Percentiles rank a stretch among this genome's conserved stretches.
phyloP scores from a whole-genome alignment of 2,797 vertebrate genomes.

The Diglossa cyanea region DNA sequence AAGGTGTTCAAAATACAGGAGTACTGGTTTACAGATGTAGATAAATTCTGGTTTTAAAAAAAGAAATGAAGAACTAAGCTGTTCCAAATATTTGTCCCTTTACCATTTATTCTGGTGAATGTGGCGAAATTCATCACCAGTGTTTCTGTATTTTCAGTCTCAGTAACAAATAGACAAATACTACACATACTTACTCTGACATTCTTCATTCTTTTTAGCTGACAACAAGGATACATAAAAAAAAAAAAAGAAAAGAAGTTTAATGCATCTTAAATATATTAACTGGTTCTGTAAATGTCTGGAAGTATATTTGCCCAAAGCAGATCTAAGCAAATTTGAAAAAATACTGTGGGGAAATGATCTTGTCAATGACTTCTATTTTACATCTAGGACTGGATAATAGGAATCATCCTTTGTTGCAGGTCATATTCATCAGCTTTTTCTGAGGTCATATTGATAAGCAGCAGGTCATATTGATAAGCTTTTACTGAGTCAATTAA shows the following conservation, averaged over 20 bases:
- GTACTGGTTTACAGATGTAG: not conserved
- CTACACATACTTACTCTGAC: not conserved
- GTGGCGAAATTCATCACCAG: not conserved
- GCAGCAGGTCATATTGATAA: conserved; percentile 86
- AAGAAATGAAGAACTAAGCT: not conserved
- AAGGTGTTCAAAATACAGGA: not conserved
- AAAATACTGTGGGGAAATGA: not conserved
- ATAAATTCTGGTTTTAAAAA: not conserved
- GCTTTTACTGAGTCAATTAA: conserved; percentile 74
- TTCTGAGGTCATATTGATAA: conserved; percentile 34
- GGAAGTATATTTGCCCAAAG: not conserved
- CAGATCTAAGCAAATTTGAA: not conserved
- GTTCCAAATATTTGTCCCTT: not conserved
- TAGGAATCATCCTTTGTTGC: conserved; percentile 85
- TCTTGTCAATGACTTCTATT: not conserved
- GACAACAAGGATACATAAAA: not conserved
- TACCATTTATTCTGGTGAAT: not conserved
- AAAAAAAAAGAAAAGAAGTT: not conserved
- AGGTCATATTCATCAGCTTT: conserved; percentile 90
- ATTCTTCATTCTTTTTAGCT: not conserved
- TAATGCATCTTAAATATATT: not conserved
- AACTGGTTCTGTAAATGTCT: not conserved
- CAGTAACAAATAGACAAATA: not conserved
- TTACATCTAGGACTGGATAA: conserved; percentile 75
- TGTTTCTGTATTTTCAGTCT: not conserved